phyloP scores from a whole-genome alignment of 2,113 vertebrate genomes.

The Podilymbus podiceps region DNA sequence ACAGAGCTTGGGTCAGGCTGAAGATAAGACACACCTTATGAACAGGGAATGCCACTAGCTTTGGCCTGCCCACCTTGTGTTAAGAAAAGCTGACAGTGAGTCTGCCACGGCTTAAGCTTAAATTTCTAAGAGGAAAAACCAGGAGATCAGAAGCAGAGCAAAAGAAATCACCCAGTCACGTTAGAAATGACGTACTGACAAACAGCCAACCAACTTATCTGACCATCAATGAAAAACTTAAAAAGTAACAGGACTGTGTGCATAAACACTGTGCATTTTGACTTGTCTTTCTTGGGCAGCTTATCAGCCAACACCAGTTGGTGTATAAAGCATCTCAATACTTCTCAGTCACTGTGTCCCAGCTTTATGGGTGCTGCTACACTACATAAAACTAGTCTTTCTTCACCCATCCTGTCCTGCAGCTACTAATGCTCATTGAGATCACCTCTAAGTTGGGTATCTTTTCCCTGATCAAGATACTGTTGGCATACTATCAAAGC shows the following conservation, averaged over 20 bases:
- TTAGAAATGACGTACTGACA: not conserved
- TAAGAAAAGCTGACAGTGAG: not conserved
- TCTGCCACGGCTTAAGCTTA: not conserved
- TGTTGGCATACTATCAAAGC: not conserved
- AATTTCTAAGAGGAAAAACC: not conserved
- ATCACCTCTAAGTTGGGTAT: not conserved
- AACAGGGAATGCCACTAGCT: not conserved
- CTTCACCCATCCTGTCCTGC: not conserved
- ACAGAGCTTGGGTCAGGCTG: not conserved
- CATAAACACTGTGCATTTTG: not conserved
- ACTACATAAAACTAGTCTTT: not conserved
- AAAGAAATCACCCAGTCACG: not conserved
- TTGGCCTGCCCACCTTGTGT: not conserved
- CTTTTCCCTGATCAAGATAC: not conserved
- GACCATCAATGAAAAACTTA: not conserved
- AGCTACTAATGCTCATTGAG: not conserved
- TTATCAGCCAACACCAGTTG: not conserved
- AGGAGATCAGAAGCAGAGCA: not conserved
- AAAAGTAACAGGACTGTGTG: not conserved
- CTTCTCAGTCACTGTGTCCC: not conserved
- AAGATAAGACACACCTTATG: not conserved
- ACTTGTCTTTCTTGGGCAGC: not conserved
- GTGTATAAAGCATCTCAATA: not conserved
- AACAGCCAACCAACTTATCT: not conserved
- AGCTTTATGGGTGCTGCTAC: not conserved